Percentiles rank a stretch among this genome's conserved stretches.
Evolutionary conservation across 2,888 invertebrate genomes (phyloP).

Genomic region (Lissocephala sabroskyi): DNA sequence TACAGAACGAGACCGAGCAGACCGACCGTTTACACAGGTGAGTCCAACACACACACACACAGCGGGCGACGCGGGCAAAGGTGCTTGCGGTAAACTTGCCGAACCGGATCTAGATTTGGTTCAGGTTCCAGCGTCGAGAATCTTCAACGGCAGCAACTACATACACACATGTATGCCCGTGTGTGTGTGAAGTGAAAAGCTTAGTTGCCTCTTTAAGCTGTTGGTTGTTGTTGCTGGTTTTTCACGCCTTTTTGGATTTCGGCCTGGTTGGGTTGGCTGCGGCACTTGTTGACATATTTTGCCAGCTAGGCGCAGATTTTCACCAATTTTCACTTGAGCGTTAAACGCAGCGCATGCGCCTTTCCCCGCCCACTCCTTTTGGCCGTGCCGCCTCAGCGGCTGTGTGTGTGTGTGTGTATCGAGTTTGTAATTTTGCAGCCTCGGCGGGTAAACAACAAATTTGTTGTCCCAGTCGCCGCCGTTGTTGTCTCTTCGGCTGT

Average conservation of each 20-base stretch:
- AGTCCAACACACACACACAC: conserved; percentile 30
- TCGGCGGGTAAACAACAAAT: conserved; percentile 13
- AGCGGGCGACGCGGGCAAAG: not conserved
- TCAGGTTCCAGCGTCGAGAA: conserved; percentile 15
- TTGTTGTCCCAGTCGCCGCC: conserved; percentile 7
- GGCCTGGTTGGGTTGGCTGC: too few species aligned
- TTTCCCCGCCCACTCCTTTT: too few species aligned
- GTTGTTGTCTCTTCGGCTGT: too few species aligned
- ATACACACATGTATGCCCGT: not conserved
- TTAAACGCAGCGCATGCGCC: conserved; percentile 15
- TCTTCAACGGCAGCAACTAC: not conserved
- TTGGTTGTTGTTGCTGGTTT: conserved; percentile 18
- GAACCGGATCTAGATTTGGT: conserved; percentile 62
- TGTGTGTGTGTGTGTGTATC: too few species aligned
- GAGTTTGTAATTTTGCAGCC: too few species aligned
- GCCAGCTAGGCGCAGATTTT: conserved; percentile 36
- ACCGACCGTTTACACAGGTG: conserved; percentile 94
- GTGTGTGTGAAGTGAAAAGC: conserved; percentile 57
- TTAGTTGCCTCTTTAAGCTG: conserved; percentile 12
- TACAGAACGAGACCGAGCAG: conserved; percentile 87
- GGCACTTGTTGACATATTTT: conserved; percentile 57
- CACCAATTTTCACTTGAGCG: conserved; percentile 56
- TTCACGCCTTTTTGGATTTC: too few species aligned
- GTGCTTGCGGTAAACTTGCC: conserved; percentile 59
- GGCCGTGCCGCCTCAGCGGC: too few species aligned